Percentiles rank a stretch among this genome's conserved stretches.
Evolutionary conservation across 92 coral and sea anemone genomes (phyloP).

Genomic region (Epizoanthus fatuus): DNA sequence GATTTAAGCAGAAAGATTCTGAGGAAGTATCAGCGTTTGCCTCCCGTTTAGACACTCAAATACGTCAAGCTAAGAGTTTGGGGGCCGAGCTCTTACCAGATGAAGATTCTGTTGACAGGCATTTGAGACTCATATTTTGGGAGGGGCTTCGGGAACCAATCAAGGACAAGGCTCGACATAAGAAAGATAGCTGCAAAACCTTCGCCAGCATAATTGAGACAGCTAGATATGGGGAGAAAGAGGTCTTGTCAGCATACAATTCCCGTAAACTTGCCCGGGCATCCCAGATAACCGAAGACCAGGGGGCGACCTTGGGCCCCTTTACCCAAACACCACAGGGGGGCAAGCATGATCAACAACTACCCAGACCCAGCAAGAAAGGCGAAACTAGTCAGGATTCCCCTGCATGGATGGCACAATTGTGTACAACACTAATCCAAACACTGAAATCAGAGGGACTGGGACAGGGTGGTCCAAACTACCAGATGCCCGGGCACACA

Average conservation of each 20-base stretch:
- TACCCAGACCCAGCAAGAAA: too few relatives aligned
- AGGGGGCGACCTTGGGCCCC: not conserved
- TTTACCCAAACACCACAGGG: too few relatives aligned
- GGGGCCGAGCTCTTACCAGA: conserved; percentile 59
- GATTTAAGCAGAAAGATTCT: conserved; percentile 25
- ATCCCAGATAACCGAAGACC: not conserved
- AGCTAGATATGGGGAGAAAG: conserved; percentile 71
- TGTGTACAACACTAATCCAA: conserved; percentile 35
- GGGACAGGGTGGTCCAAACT: not conserved
- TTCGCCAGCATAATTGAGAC: conserved; percentile 60
- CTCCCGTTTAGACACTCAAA: conserved; percentile 64
- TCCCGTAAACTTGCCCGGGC: not conserved
- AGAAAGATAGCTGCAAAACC: conserved; percentile 57
- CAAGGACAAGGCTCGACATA: conserved; percentile 67
- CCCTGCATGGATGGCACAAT: conserved; percentile 42
- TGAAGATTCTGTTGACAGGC: conserved; percentile 55
- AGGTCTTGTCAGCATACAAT: not conserved
- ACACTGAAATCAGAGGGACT: not conserved
- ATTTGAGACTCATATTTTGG: conserved; percentile 67
- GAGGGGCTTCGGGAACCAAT: conserved; percentile 55
- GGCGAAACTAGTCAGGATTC: not conserved
- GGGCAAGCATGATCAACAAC: too few relatives aligned
- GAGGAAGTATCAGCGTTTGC: conserved; percentile 65
- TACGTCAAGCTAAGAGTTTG: conserved; percentile 34
- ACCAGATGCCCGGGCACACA: not conserved